Evolutionary conservation across 2,797 vertebrate genomes (phyloP), one percentile per base, ranked within the genome.

Genomic region (Ambastaia sidthimunki): DNA sequence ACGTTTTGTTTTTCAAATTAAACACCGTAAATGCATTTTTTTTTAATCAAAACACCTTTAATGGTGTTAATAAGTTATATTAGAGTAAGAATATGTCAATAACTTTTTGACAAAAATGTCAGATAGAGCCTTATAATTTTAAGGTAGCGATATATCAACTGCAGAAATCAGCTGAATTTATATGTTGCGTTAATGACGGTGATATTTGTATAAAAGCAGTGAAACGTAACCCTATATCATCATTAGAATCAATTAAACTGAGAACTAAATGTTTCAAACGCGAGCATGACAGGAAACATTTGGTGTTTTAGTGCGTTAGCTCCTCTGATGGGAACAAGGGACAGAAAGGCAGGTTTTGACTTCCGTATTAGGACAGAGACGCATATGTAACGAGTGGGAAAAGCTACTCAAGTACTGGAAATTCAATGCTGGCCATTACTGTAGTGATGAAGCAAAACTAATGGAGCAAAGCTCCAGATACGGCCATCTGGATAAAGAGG

Each of bases 381-480:
- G 52, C 59, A 62, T 65, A 62, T 63, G 37, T 59, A 71, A 59
- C 63, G 59, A 71, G 74, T 44, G 57, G 23, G 66, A 65, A 72
- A 67, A 79, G 65, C 92, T 90, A 89, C 88, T 90, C 90, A 86
- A 81, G 83, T 76, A 78, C 68, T 71, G 54, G 55, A 83, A 82
- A 80, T 82, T 83, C 74, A 65, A 76, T 70, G 74, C 76, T 28
- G 54, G 75, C 68, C 78, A 80, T 85, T 88, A 87, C 83, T 69
- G 80, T 52, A 81, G 62, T 78, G 80, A 85, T 85, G 74, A 85
- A 85, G 81, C 79, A 84, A 92, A 90, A 88, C 94, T 95, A 95
- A 94, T 94, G 93, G 87, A 87, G 91, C 93, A 93, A 94, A 88
- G 94, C 93, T 90, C 91, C 92, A 93, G 93, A 93, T 94, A 92